Conservation (phyloP, 2,888 invertebrate species). For the Drosophila suboccidentalis region DNA sequence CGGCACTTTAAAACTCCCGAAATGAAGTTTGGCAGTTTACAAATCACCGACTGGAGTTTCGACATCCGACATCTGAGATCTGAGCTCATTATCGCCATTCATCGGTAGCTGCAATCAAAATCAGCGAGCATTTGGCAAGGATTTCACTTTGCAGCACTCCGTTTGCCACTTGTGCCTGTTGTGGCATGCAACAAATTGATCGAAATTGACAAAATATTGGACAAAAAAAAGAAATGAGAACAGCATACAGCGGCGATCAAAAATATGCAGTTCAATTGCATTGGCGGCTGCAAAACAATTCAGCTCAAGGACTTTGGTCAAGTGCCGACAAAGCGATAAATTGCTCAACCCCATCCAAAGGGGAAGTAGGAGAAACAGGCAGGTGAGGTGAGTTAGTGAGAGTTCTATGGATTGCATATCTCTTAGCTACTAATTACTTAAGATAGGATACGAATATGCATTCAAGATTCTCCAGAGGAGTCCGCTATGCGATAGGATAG, state of each 20-base stretch:
- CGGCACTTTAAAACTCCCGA: slow-evolving; percentile 76
- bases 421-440: slow-evolving; percentile 2
- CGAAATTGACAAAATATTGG: slow-evolving; percentile 78
- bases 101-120: slow-evolving; percentile 68
- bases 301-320: slow-evolving; percentile 77
- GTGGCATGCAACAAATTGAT: slow-evolving; percentile 80
- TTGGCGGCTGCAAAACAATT: slow-evolving; percentile 67
- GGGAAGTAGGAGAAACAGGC: background rate
- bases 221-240: slow-evolving; percentile 43
- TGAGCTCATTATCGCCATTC: slow-evolving; percentile 76
- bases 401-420: slow-evolving; percentile 7
- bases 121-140: slow-evolving; percentile 61
- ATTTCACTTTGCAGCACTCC: slow-evolving; percentile 57
- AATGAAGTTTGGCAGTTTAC: slow-evolving; percentile 80
- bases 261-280: slow-evolving; percentile 81
- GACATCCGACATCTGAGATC: slow-evolving; percentile 4
- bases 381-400: background rate
- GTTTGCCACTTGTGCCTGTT: slow-evolving; percentile 47
- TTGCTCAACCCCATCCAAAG: slow-evolving; percentile 34
- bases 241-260: slow-evolving; percentile 35
- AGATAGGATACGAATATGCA: background rate
- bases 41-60: slow-evolving; percentile 68
- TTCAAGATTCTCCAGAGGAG: background rate
- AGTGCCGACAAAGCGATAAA: slow-evolving; percentile 73
- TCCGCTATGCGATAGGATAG: slow-evolving; percentile 1